These are phyloP conservation scores for Lamprotornis superbus DNA, from an alignment of 2,113 vertebrate genomes.

Conservation along the genomic window DNA sequence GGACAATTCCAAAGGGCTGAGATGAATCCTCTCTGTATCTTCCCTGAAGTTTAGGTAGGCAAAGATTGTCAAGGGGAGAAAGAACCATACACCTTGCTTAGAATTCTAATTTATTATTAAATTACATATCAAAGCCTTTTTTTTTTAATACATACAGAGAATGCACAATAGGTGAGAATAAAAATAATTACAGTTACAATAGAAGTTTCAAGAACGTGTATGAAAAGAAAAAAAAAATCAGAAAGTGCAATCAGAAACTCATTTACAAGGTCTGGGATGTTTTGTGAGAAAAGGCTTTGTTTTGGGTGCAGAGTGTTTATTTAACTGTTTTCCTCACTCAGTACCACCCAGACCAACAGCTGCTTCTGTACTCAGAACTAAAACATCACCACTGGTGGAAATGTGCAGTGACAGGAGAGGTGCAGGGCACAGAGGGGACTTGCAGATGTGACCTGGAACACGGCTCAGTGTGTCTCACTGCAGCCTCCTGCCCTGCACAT, in stretches of 20 bases:
- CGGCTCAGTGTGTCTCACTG: background rate
- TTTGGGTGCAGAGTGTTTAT: background rate
- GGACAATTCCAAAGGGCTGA: background rate
- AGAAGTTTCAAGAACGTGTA: slow-evolving; percentile 66
- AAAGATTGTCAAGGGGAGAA: background rate
- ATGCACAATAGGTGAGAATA: slow-evolving; percentile 76
- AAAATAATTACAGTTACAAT: slow-evolving; percentile 79
- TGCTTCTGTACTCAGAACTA: background rate
- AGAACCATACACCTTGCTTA: slow-evolving; percentile 50
- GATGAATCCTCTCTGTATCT: background rate
- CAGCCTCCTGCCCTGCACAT: background rate
- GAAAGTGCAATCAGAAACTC: slow-evolving; percentile 75
- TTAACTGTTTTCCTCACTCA: background rate
- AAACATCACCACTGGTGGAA: background rate
- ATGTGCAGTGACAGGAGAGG: background rate
- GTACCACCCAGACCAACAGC: background rate
- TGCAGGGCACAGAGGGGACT: background rate
- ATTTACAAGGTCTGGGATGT: slow-evolving; percentile 14
- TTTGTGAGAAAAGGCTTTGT: slow-evolving; percentile 30
- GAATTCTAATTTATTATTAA: slow-evolving; percentile 85
- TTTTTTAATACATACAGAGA: slow-evolving; percentile 75
- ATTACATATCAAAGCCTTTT: slow-evolving; percentile 81
- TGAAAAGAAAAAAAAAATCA: slow-evolving; percentile 71
- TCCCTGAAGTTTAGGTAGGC: background rate
- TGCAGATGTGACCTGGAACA: background rate